Evolutionary conservation across 2,113 vertebrate species (phyloP).

Genomic region (Rhombomys opimus): DNA sequence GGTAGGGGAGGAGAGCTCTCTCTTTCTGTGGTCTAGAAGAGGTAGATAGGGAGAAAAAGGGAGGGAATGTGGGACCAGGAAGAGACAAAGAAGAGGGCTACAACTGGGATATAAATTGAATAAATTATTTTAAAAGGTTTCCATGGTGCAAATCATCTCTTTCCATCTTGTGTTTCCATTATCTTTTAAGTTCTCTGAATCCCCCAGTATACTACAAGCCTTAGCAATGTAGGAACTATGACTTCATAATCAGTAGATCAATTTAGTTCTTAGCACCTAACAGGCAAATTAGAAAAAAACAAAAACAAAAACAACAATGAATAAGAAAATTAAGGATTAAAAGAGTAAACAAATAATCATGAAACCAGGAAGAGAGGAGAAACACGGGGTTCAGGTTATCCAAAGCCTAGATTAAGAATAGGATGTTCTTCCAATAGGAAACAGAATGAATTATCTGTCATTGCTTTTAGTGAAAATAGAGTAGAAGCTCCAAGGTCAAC

Average conservation of each 20-base stretch:
- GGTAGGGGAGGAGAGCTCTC: too few species aligned
- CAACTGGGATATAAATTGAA: too few species aligned
- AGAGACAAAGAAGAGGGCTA: too few species aligned
- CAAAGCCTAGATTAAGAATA: neutral
- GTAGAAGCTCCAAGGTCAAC: conserved; percentile 1
- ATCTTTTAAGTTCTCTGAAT: conserved; percentile 20
- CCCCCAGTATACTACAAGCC: neutral
- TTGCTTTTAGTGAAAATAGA: conserved; percentile 13
- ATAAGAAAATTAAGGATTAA: neutral
- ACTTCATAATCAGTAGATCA: conserved; percentile 2
- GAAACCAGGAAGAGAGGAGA: neutral
- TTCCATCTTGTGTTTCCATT: neutral
- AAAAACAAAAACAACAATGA: neutral
- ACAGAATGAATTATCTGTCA: neutral
- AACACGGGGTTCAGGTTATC: neutral
- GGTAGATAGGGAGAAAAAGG: too few species aligned
- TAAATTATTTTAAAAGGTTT: too few species aligned
- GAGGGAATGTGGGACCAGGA: too few species aligned
- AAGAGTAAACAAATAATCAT: conserved; percentile 14
- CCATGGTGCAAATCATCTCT: conserved; percentile 25
- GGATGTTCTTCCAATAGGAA: neutral
- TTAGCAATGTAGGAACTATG: neutral
- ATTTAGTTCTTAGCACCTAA: neutral
- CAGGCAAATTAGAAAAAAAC: conserved; percentile 14
- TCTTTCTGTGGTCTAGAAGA: too few species aligned